Evolutionary conservation across 2,888 invertebrate genomes (phyloP).

Genomic region (Willowsia nigromaculata): DNA sequence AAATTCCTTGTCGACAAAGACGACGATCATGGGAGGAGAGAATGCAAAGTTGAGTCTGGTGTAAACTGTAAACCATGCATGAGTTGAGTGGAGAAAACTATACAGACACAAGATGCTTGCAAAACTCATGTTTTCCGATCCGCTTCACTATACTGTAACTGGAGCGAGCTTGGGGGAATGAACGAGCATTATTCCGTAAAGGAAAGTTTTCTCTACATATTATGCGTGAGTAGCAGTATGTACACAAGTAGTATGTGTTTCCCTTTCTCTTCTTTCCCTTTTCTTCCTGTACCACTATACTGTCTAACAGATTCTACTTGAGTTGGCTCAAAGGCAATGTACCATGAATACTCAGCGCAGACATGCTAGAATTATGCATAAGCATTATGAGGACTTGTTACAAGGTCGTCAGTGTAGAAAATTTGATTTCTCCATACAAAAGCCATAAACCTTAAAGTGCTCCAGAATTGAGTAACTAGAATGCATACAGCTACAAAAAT

Average conservation of each 20-base stretch:
- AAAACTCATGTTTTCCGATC: constrained; percentile 43
- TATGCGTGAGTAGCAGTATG: constrained; percentile 38
- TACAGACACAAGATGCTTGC: constrained; percentile 36
- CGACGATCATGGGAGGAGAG: neutral
- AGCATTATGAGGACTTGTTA: constrained; percentile 48
- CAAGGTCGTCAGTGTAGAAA: constrained; percentile 69
- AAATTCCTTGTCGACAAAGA: constrained; percentile 39
- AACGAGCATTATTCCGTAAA: constrained; percentile 23
- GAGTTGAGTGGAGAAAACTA: constrained; percentile 44
- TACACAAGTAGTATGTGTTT: constrained; percentile 5
- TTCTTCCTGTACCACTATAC: neutral
- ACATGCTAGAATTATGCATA: constrained; percentile 44
- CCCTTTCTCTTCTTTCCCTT: constrained; percentile 17
- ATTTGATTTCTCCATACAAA: constrained; percentile 65
- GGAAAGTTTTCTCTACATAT: constrained; percentile 12
- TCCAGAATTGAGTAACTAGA: neutral
- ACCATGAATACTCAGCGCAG: constrained; percentile 46
- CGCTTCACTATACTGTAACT: constrained; percentile 44
- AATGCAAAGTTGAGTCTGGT: constrained; percentile 44
- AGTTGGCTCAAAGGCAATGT: constrained; percentile 60
- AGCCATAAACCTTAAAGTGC: constrained; percentile 44
- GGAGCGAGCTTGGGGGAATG: constrained; percentile 18
- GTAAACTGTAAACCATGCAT: constrained; percentile 59
- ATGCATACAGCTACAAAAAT: neutral
- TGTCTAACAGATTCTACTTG: constrained; percentile 49